Base-by-base conservation (phyloP, 2,888 invertebrate species). In the Lycaena phlaeas region DNA sequence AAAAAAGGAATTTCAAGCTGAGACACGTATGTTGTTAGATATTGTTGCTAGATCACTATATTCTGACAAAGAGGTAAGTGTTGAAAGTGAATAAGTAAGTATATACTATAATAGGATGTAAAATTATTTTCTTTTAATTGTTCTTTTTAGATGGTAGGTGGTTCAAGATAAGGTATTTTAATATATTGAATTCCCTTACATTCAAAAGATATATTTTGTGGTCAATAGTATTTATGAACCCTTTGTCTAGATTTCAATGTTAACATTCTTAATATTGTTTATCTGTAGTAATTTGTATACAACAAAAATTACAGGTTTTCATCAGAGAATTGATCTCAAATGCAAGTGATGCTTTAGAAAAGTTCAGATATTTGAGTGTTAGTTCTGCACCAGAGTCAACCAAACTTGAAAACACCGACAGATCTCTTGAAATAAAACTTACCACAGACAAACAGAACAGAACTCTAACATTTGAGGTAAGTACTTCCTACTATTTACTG, bases 41-140 rank as follows among this genome's bases (percentile, higher is more conserved):
- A 98, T 98, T 72, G 98, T 98, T 1, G 98, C 98, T 1, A 92
- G 95, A 63, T 98, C 98, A 1, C 81, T 98, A 26, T 98, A 98
- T 75, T 98, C 98, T 0, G 97, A 98, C 57, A 97, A 97, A 76
- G 98, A 98, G 87, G 93, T 93, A 68, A 61, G n/a, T n/a, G n/a
- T n/a, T n/a, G n/a, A n/a, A n/a, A n/a, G n/a, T n/a, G n/a, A n/a
- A n/a, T n/a, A n/a, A n/a, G n/a, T n/a, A n/a, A n/a, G n/a, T n/a
- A n/a, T n/a, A n/a, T n/a, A n/a, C n/a, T n/a, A n/a, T n/a, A n/a
- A n/a, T n/a, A n/a, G n/a, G n/a, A n/a, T n/a, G n/a, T n/a, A n/a
- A n/a, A n/a, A n/a, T n/a, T n/a, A n/a, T n/a, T n/a, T n/a, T n/a
- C n/a, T n/a, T n/a, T n/a, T n/a, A n/a, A n/a, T n/a, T n/a, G n/a